phyloP scores from a whole-genome alignment of 2,113 vertebrate genomes.

The Edolisoma coerulescens region DNA sequence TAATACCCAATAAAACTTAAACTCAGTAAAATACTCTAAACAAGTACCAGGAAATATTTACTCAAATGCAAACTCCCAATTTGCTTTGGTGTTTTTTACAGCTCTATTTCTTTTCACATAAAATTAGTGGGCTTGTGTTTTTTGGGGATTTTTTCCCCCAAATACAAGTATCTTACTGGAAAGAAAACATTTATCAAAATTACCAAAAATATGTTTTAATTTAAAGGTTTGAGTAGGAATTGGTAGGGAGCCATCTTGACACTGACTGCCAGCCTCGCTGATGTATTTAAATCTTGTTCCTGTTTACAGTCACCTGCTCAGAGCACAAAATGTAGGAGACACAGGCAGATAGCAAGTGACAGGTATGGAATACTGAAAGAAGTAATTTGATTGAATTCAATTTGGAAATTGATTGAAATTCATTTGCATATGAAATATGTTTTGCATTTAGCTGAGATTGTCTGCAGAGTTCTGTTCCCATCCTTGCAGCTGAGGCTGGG shows the following conservation, averaged over 20 bases:
- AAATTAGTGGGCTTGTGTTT: neutral
- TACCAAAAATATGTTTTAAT: neutral
- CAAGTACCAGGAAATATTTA: neutral
- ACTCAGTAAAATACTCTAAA: neutral
- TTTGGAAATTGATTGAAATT: constrained; percentile 21
- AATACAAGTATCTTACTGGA: neutral
- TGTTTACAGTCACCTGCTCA: neutral
- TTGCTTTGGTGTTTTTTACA: neutral
- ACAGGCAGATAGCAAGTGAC: neutral
- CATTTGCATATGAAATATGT: constrained; percentile 11
- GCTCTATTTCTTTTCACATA: neutral
- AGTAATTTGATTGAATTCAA: neutral
- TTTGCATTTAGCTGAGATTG: neutral
- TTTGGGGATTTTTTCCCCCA: fast-evolving
- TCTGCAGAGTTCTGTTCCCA: neutral
- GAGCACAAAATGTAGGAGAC: neutral
- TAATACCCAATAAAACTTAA: neutral
- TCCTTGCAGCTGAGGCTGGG: neutral
- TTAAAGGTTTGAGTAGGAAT: neutral
- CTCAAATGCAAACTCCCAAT: neutral
- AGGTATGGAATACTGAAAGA: constrained; percentile 15
- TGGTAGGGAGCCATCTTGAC: neutral
- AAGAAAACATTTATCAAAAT: neutral
- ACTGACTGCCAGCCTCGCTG: neutral
- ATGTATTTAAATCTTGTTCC: neutral